Base-by-base conservation (phyloP, 2,113 vertebrate species). In the Microcebus ravelobensis region DNA sequence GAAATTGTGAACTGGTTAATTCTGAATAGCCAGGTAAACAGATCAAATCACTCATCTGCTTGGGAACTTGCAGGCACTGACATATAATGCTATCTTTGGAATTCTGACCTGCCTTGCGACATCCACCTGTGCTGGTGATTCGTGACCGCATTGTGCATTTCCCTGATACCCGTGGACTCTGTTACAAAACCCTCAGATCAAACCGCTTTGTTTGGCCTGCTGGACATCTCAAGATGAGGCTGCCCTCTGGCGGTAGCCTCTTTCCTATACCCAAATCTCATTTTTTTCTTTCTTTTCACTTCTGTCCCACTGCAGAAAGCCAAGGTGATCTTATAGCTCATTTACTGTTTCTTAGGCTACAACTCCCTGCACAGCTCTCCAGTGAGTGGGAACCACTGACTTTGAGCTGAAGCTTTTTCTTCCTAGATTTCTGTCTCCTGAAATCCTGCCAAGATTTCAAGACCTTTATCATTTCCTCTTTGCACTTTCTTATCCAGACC, bases 241-340 rank as follows among this genome's bases (percentile, higher is more conserved):
- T 97, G 94, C 97, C 97, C 96, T 96, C 98, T 97, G 71, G 96
- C 93, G 98, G 96, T 52, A 34, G 14, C 36, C 79, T 6, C 59
- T 96, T 96, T 29, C 25, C 9, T 17, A 42, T 39, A 85, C 6
- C 17, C 59, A 85, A 77, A 50, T 29, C 13, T 3, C 13, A 3
- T 63, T 5, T 82, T 29, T 29, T 23, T 7, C 27, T 36, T 29
- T 27, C 13, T 25, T 57, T 52, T 36, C 55, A 39, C 17, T 70
- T 70, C 25, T 34, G 18, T 71, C 2, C 7, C 29, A n/a, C 25
- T 9, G n/a, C 52, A 86, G n/a, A 31, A 77, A 61, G 17, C 8
- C 31, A 2, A 23, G 6, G 31, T 11, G 1, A 65, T 65, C 55
- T 23, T 34, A 14, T 48, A 34, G 31, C 48, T 96, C 42, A 27